These are phyloP conservation scores for Callopanchax toddi DNA, from an alignment of 2,113 vertebrate species.

Conservation along the genomic window DNA sequence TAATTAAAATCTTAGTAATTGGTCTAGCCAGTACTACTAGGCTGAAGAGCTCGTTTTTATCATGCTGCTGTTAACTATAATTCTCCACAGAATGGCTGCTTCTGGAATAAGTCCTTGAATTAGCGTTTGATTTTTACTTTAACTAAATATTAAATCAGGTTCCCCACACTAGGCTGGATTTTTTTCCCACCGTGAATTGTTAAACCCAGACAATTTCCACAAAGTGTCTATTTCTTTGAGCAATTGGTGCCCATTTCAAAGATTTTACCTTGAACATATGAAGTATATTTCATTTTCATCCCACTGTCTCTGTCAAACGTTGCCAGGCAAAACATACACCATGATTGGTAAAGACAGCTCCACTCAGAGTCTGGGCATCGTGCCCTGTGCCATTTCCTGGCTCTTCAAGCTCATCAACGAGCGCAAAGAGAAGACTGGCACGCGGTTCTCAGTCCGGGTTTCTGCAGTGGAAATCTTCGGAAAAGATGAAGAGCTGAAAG, in stretches of 20 bases:
- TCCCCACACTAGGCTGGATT: constrained; percentile 19
- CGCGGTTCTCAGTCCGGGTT: constrained; percentile 92
- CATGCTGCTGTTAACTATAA: constrained; percentile 43
- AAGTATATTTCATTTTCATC: constrained; percentile 27
- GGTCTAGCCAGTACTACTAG: constrained; percentile 52
- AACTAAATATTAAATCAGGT: constrained; percentile 36
- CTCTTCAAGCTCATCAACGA: constrained; percentile 96
- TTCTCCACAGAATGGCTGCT: constrained; percentile 37
- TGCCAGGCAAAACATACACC: constrained; percentile 93
- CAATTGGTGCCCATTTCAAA: constrained; percentile 9
- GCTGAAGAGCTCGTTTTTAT: constrained; percentile 53
- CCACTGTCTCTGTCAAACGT: constrained; percentile 16
- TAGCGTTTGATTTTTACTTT: constrained; percentile 38
- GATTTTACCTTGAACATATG: constrained; percentile 29
- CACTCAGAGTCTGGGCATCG: constrained; percentile 90
- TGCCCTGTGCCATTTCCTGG: constrained; percentile 98
- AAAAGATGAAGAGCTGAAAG: constrained; percentile 89
- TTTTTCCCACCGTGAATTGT: constrained; percentile 37
- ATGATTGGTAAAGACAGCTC: constrained; percentile 96
- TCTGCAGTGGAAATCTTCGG: constrained; percentile 96
- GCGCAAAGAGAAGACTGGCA: constrained; percentile 88
- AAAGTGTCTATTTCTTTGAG: constrained; percentile 10
- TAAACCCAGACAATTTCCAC: constrained; percentile 30
- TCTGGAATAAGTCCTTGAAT: constrained; percentile 34
- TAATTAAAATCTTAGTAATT: constrained; percentile 79